Base-by-base conservation (phyloP, 2,888 invertebrate genomes). In the Archaeoteleia sp. region DNA sequence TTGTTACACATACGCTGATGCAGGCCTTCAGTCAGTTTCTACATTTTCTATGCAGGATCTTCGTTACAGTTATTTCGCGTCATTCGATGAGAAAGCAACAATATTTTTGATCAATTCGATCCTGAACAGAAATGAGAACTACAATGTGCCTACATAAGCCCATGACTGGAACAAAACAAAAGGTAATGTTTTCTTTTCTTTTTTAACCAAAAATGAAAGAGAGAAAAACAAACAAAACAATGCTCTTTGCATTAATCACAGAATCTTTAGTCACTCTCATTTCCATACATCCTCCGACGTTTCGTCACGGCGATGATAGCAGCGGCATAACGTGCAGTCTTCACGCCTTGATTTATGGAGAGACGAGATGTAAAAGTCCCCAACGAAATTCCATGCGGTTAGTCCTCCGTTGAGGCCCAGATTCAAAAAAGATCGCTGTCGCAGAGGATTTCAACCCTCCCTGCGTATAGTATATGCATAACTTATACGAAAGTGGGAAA, bases 321-420 rank as follows among this genome's bases (percentile, higher is more conserved):
- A 57, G 72, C 58, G 58, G 63, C 72, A 71, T 61, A 30, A 53
- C 68, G 73, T 72, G 75, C 70, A 70, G 62, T 71, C 63, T 67
- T 62, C 63, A 67, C 57, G 63, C 67, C 62, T 60, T 67, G 70
- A 42, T 67, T 60, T 71, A 72, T 67, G 75, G 66, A 74, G 74
- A 71, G 72, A 76, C 55, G 71, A 72, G 71, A 65, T 61, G 69
- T 57, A 66, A 62, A 69, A 71, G 37, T 73, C 58, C 72, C 73
- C 74, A 72, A 76, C 72, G 72, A 75, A 78, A 72, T 73, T 76
- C 79, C 81, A 81, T 80, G 81, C 81, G 70, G 76, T 81, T 81
- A 81, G 77, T 80, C 74, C 69, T 75, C 66, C 70, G 63, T 54
- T 71, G 70, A 72, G 71, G 66, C 70, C 68, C 70, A 68, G 65